These are phyloP conservation scores for Pheosia tremula DNA, from an alignment of 2,888 invertebrate species.

Conservation along the genomic window DNA sequence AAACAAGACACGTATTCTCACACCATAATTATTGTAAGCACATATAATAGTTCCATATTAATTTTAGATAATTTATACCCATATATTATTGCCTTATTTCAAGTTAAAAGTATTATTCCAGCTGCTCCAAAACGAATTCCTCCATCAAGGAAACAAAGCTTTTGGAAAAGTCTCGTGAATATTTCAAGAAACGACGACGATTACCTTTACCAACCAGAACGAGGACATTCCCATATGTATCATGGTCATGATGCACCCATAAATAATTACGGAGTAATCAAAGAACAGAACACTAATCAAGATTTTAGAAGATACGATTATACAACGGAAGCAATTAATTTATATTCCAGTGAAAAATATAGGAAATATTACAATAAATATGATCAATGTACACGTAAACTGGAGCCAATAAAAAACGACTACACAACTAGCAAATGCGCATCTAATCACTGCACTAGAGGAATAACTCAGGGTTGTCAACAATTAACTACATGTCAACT, in stretches of 20 bases:
- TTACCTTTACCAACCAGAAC: constrained; percentile 48
- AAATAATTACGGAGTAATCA: constrained; percentile 25
- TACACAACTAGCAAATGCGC: constrained; percentile 18
- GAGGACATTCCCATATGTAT: constrained; percentile 59
- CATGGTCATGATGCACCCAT: constrained; percentile 46
- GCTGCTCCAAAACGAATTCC: constrained; percentile 49
- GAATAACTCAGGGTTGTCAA: constrained; percentile 30
- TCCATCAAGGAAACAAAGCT: constrained; percentile 33
- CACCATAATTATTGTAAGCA: constrained; percentile 53
- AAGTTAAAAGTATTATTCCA: constrained; percentile 29
- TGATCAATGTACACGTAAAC: constrained; percentile 54
- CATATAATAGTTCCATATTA: not conserved
- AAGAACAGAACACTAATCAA: constrained; percentile 36
- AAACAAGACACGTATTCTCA: constrained; percentile 53
- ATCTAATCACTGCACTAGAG: constrained; percentile 47
- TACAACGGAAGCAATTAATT: constrained; percentile 32
- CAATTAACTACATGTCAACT: constrained; percentile 24
- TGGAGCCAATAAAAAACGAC: constrained; percentile 11
- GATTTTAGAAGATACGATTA: constrained; percentile 49
- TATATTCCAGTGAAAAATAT: constrained; percentile 34
- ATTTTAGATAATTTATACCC: not conserved
- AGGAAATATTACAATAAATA: constrained; percentile 40
- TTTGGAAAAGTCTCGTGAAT: constrained; percentile 43
- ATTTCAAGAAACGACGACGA: constrained; percentile 40
- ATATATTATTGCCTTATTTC: not conserved